Base-by-base conservation (phyloP, 2,113 vertebrate species). In the Oxyura jamaicensis region DNA sequence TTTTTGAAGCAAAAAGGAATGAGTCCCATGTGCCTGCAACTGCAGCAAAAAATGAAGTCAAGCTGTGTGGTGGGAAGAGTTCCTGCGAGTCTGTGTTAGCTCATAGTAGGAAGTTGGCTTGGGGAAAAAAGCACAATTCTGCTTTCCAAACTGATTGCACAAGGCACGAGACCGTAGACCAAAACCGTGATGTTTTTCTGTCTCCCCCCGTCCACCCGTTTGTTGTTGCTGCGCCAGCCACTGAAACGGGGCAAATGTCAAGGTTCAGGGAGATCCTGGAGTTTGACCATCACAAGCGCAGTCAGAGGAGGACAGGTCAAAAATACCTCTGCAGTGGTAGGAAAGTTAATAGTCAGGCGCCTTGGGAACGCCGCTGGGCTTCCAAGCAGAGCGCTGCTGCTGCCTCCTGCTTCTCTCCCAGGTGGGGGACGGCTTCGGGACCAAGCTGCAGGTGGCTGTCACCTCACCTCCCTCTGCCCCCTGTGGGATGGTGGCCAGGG, bases 221-320 rank as follows among this genome's bases (percentile, higher is more conserved):
- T 0, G 0, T 18, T 42, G 66, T 48, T 88, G 72, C 48, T 76
- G 5, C 10, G 25, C 10, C 0, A 0, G 63, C 33, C 65, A 35
- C 46, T 42, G 36, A 55, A 76, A 42, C 1, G 0, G 55, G 39
- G 69, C 79, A 88, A 35, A 63, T 15, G 46, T n/a, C 66, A 58
- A 65, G 81, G 80, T 82, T 86, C 66, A 42, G 66, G n/a, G 46
- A 67, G 68, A 21, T 29, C 2, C 4, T 88, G 75, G 76, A 91
- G 53, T 95, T 91, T 81, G 33, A 44, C 77, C 33, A 8, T 36
- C 20, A 29, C 28, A 21, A 75, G 2, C 74, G 33, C 36, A 83
- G 72, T 60, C 41, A 75, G 53, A 41, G 36, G 28, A 25, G 48
- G 22, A 6, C 39, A 28, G 44, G 63, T 80, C 76, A 95, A 83